Evolutionary conservation across 2,113 vertebrate species (phyloP).

Genomic region (Oreochromis aureus): DNA sequence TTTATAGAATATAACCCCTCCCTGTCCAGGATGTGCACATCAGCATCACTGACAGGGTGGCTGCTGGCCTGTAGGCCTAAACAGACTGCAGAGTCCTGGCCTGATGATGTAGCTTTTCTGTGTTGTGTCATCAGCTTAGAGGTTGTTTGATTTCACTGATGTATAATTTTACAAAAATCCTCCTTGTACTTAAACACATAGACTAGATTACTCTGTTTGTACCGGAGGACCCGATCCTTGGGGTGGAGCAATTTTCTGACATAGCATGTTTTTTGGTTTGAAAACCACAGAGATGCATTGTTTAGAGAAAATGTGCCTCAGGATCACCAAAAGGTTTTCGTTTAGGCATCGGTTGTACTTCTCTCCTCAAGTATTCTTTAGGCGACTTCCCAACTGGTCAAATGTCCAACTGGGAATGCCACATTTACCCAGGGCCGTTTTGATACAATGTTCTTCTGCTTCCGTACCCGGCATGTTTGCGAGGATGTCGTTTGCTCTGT

Average conservation of each 20-base stretch:
- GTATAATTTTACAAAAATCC: not conserved
- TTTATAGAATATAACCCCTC: not conserved
- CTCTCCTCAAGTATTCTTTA: not conserved
- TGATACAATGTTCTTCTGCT: not conserved
- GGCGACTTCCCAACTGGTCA: not conserved
- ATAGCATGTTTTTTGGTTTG: not conserved
- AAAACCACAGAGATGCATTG: not conserved
- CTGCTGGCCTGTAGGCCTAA: not conserved
- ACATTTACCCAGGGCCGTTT: not conserved
- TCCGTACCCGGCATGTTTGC: rapidly evolving
- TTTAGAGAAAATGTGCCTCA: not conserved
- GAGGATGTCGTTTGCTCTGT: not conserved
- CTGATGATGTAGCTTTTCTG: not conserved
- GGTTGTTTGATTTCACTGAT: not conserved
- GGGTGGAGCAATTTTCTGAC: not conserved
- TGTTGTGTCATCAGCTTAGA: not conserved
- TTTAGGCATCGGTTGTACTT: not conserved
- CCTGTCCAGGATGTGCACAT: not conserved
- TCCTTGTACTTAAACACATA: not conserved
- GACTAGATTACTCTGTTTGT: not conserved
- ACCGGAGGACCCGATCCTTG: not conserved
- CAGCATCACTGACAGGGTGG: not conserved
- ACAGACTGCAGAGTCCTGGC: not conserved
- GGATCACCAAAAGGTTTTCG: not conserved
- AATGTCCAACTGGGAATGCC: not conserved